A percentile compares a stretch with the other conserved stretches of the same genome.
Evolutionary conservation across 2,113 vertebrate species (phyloP).

Genomic region (Tychaedon coryphoeus): DNA sequence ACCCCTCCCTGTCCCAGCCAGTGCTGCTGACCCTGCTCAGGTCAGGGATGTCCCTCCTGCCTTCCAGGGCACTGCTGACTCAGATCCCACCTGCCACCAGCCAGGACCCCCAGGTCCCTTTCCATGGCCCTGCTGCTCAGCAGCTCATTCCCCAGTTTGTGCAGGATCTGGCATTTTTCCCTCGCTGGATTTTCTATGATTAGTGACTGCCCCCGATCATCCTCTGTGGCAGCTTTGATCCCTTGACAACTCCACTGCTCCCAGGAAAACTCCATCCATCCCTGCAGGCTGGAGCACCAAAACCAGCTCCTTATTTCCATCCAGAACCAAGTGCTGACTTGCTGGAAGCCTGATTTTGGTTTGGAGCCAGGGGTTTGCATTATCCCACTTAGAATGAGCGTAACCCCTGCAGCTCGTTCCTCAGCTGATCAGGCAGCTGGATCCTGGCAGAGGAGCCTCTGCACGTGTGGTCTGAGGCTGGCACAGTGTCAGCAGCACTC

Average conservation of each 20-base stretch:
- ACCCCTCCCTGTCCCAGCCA: neutral
- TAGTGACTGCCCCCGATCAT: neutral
- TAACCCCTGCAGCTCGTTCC: neutral
- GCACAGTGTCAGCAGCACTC: neutral
- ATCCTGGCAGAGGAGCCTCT: neutral
- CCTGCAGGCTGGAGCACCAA: neutral
- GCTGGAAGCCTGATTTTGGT: neutral
- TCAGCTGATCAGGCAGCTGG: neutral
- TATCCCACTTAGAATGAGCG: accelerated
- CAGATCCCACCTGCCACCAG: neutral
- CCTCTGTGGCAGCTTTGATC: neutral
- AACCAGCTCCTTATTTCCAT: neutral
- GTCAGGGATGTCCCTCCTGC: neutral
- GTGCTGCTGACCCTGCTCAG: neutral
- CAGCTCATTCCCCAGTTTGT: too few relatives aligned
- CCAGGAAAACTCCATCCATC: neutral
- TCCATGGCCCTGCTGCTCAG: neutral
- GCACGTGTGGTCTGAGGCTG: neutral
- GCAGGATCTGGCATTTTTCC: neutral
- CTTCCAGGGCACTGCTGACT: neutral
- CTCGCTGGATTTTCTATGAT: neutral
- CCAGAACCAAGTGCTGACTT: neutral
- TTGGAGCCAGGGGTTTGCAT: neutral
- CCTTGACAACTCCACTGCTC: neutral
- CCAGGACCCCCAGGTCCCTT: neutral